phyloP scores from a whole-genome alignment of 2,113 vertebrate species.

The Chrysemys picta region DNA sequence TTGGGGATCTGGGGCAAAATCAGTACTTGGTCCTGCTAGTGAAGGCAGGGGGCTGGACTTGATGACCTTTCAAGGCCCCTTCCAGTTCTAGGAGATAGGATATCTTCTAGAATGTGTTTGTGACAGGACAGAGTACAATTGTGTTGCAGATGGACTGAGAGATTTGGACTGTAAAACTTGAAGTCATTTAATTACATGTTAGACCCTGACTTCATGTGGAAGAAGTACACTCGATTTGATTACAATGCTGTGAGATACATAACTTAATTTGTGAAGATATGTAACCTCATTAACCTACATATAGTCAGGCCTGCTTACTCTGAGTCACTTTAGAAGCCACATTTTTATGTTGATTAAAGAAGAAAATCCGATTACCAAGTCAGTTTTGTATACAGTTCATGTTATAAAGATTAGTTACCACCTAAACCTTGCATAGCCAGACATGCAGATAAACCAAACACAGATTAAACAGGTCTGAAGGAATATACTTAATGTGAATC shows the following conservation, averaged over 20 bases:
- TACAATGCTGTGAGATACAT: accelerated
- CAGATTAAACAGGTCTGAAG: accelerated
- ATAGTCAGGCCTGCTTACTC: accelerated
- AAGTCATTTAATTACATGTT: background rate
- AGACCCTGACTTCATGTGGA: accelerated
- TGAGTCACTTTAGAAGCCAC: accelerated
- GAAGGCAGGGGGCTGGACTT: no score
- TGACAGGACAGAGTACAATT: accelerated
- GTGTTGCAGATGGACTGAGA: accelerated
- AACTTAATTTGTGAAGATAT: background rate
- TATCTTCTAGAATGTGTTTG: background rate
- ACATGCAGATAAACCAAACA: background rate
- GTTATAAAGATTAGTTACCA: background rate
- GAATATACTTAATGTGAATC: background rate
- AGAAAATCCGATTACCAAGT: background rate
- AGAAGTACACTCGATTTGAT: accelerated
- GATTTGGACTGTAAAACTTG: accelerated
- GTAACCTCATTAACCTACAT: accelerated
- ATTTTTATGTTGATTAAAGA: background rate
- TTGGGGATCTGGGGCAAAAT: no score
- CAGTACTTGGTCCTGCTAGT: no score
- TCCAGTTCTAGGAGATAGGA: no score
- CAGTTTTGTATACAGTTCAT: accelerated
- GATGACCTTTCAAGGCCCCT: no score
- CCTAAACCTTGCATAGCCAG: background rate